phyloP scores from a whole-genome alignment of 2,113 vertebrate genomes.

The Amia ocellicauda region DNA sequence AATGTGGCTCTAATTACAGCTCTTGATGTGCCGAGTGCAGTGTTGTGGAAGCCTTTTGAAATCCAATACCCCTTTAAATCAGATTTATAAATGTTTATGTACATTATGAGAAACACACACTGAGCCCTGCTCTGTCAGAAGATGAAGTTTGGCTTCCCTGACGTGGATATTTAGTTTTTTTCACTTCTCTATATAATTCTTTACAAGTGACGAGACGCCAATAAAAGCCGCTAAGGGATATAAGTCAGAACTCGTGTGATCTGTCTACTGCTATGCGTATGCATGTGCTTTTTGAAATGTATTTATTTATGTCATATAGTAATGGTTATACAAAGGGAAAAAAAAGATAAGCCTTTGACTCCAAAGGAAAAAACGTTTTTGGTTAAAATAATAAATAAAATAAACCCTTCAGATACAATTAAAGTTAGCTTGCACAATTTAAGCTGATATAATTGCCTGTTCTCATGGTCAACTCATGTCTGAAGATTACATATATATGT shows the following conservation, averaged over 20 bases:
- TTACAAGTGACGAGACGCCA: constrained; percentile 51
- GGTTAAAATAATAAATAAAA: no score
- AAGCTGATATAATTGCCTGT: constrained; percentile 13
- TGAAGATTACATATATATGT: not conserved
- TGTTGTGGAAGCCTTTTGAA: constrained; percentile 65
- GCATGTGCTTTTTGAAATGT: constrained; percentile 46
- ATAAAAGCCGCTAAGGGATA: constrained; percentile 38
- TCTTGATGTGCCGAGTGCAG: constrained; percentile 43
- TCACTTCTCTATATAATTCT: constrained; percentile 46
- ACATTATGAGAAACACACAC: constrained; percentile 71
- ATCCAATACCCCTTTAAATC: constrained; percentile 73
- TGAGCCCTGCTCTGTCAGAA: constrained; percentile 20
- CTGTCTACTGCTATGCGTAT: constrained; percentile 34
- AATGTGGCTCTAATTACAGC: constrained; percentile 69
- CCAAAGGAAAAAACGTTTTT: constrained; percentile 35
- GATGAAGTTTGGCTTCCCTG: constrained; percentile 16
- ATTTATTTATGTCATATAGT: no score
- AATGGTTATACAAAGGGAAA: no score
- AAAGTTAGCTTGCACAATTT: constrained; percentile 10
- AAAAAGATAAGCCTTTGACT: constrained; percentile 51
- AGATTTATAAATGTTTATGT: constrained; percentile 80
- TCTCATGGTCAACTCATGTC: constrained; percentile 4
- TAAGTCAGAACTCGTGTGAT: constrained; percentile 31
- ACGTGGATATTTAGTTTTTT: no score
- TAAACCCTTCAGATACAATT: constrained; percentile 10